Evolutionary conservation across 2,797 vertebrate genomes (phyloP).

Genomic region (Vireo griseus): DNA sequence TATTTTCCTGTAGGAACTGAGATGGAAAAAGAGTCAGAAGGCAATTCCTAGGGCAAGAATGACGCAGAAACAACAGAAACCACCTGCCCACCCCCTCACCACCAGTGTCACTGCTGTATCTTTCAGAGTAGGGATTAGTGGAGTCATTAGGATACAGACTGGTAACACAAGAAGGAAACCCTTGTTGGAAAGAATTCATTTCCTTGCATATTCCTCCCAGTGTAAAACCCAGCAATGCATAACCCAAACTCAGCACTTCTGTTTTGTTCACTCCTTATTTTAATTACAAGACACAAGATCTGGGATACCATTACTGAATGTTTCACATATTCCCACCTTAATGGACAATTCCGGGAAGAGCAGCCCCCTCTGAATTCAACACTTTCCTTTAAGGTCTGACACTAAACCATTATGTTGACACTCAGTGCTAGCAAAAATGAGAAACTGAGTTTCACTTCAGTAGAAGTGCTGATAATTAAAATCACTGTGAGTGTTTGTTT

Average conservation of each 20-base stretch:
- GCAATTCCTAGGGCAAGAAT: neutral
- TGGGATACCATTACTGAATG: neutral
- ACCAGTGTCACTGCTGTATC: neutral
- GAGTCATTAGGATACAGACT: neutral
- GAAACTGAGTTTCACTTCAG: neutral
- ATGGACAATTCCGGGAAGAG: neutral
- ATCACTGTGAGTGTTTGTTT: neutral
- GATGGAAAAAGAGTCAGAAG: neutral
- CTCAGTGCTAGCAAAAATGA: neutral
- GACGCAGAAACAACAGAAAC: neutral
- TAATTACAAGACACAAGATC: neutral
- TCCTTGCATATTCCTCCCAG: neutral
- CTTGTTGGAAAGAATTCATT: neutral
- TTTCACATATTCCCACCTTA: neutral
- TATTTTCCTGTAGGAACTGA: neutral
- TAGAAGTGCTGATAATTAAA: neutral
- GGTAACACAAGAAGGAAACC: neutral
- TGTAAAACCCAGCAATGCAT: neutral
- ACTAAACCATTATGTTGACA: neutral
- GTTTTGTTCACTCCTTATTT: neutral
- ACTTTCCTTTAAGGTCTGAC: neutral
- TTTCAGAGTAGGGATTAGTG: neutral
- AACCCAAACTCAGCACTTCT: neutral
- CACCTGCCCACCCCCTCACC: neutral
- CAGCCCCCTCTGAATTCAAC: fast-evolving